A percentile compares a stretch with the other conserved stretches of the same genome.
These are phyloP conservation scores for Rhinopomastus cyanomelas DNA, from an alignment of 2,113 vertebrate genomes.

Conservation along the genomic window DNA sequence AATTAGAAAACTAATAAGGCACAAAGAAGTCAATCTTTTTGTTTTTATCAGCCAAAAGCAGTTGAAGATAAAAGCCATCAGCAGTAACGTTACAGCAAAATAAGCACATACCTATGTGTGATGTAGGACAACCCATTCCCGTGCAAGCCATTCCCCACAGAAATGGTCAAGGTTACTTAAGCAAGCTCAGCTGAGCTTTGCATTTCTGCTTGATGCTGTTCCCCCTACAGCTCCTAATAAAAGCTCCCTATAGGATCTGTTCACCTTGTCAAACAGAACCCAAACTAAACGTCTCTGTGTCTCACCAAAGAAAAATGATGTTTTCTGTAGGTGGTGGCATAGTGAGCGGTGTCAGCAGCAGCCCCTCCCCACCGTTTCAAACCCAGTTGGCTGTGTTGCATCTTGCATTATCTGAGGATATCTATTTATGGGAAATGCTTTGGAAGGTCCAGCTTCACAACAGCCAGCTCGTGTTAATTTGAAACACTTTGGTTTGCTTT, in stretches of 20 bases:
- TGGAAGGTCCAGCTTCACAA: not conserved
- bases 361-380: not conserved
- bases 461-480: not conserved
- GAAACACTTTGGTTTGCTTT: conserved; percentile 24
- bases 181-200: not conserved
- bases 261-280: not conserved
- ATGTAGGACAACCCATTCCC: not conserved
- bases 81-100: not conserved
- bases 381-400: not conserved
- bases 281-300: not conserved
- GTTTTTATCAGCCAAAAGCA: not conserved
- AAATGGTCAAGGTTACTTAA: conserved; percentile 1
- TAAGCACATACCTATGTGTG: not conserved
- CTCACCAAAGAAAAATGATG: not conserved
- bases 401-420: not conserved
- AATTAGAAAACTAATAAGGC: not conserved
- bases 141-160: not conserved
- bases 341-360: not conserved
- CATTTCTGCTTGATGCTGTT: not conserved
- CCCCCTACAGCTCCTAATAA: not conserved
- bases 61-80: not conserved
- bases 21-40: not conserved
- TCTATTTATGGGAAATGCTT: not conserved
- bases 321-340: not conserved
- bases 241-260: not conserved